These are phyloP conservation scores for Scrobipalpa atriplicella DNA, from an alignment of 2,888 invertebrate genomes.

Conservation along the genomic window DNA sequence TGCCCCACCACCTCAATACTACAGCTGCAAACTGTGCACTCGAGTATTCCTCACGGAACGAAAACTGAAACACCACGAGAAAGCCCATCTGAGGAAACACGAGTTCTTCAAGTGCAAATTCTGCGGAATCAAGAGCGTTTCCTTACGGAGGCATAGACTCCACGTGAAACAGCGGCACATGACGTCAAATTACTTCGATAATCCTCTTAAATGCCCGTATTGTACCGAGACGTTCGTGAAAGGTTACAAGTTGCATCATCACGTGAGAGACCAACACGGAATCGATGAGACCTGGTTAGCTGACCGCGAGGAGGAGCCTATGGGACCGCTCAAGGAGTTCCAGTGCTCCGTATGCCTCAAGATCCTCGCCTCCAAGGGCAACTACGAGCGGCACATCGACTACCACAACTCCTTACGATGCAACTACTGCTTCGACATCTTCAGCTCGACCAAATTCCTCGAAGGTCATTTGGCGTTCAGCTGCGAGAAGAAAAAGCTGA, in stretches of 20 bases:
- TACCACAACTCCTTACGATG: slow-evolving; percentile 77
- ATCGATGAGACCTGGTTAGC: slow-evolving; percentile 75
- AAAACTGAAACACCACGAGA: slow-evolving; percentile 65
- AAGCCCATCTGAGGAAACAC: slow-evolving; percentile 69
- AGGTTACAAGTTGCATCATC: slow-evolving; percentile 73
- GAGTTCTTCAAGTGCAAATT: slow-evolving; percentile 76
- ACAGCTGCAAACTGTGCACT: slow-evolving; percentile 74
- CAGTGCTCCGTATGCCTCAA: slow-evolving; percentile 78
- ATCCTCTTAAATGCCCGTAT: slow-evolving; percentile 68
- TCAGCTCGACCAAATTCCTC: slow-evolving; percentile 68
- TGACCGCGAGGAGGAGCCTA: slow-evolving; percentile 55
- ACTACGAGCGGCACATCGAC: slow-evolving; percentile 75
- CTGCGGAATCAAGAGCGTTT: slow-evolving; percentile 72
- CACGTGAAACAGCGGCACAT: slow-evolving; percentile 71
- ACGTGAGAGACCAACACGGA: slow-evolving; percentile 67
- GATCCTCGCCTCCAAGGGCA: slow-evolving; percentile 73
- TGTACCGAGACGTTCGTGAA: slow-evolving; percentile 69
- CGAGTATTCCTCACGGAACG: slow-evolving; percentile 69
- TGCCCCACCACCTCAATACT: slow-evolving; percentile 65
- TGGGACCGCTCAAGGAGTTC: slow-evolving; percentile 69
- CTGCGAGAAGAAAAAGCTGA: slow-evolving; percentile 70
- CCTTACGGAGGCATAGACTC: slow-evolving; percentile 65
- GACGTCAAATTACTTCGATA: slow-evolving; percentile 65
- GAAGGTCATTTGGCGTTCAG: slow-evolving; percentile 74
- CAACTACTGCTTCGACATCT: slow-evolving; percentile 78